Conservation (phyloP, 2,113 vertebrate species). For the Cheirogaleus medius region DNA sequence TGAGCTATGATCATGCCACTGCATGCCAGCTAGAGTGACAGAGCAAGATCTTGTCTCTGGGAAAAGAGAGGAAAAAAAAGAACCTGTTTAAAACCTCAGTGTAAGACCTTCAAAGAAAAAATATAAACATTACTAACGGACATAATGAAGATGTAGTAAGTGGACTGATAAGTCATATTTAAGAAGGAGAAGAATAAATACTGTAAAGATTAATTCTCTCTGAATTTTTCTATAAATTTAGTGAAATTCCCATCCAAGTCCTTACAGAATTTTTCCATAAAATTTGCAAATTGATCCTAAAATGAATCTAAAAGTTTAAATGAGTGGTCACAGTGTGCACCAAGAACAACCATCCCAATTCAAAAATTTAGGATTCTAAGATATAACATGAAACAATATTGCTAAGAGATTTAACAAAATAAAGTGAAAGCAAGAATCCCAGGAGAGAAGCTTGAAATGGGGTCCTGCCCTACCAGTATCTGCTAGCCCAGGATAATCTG, state of each 20-base stretch:
- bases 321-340: background rate
- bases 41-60: too few species aligned
- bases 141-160: background rate
- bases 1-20: too few species aligned
- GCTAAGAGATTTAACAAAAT: slow-evolving; percentile 5
- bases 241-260: background rate
- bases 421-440: background rate
- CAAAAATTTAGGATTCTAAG: background rate
- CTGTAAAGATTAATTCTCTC: background rate
- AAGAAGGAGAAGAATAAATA: background rate
- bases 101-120: slow-evolving; percentile 28
- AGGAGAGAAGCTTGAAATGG: background rate
- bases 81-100: background rate
- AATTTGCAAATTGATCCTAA: background rate
- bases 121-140: background rate
- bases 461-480: background rate
- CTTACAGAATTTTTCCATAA: background rate
- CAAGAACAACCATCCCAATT: background rate
- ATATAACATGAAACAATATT: background rate
- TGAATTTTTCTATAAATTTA: background rate
- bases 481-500: background rate
- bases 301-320: background rate
- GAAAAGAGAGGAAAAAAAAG: background rate
- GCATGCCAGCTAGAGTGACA: too few species aligned
- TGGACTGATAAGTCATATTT: background rate